Base-by-base conservation (phyloP, 2,888 invertebrate genomes). In the Tromatobia lineatoria region DNA sequence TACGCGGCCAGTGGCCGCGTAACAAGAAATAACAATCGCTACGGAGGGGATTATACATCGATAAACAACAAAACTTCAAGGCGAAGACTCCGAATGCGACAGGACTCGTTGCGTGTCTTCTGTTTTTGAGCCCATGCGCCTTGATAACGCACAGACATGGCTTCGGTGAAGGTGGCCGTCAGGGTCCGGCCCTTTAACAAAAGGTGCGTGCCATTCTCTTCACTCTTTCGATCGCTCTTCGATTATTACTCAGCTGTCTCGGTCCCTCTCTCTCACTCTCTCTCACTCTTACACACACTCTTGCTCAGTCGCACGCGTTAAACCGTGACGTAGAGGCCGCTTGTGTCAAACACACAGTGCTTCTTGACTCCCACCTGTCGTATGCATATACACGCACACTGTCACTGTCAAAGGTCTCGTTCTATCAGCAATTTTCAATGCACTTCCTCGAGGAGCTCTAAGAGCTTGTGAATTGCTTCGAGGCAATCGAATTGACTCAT, bases 111-210 rank as follows among this genome's bases (percentile, higher is more conserved):
- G 74, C 50, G 77, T 59, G 80, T 52, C 61, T 71, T 23, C 23
- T 70, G 82, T 38, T 67, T 50, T 64, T 50, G 69, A 74, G 87
- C 87, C 90, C 88, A 91, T 91, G 91, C 91, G 88, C 88, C 87
- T 81, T 64, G 77, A 80, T 85, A 83, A 83, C 74, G 71, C 73
- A 82, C 84, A 88, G 89, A 88, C 89, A 98, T 98, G 98, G 98
- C 98, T 93, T 98, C 98, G 91, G 97, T 98, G 92, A 98, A 98
- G 95, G 98, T 98, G 93, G 98, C 98, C 92, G 98, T 98, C 90
- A 96, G 98, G 95, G 97, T 98, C 94, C 96, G 98, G 94, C 98
- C 98, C 94, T 97, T 98, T 94, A 98, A 97, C 95, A 96, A 97
- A 94, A 97, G 98, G 98, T 98, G 93, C 69, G 83, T 78, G 71